Evolutionary conservation across 2,888 invertebrate species (phyloP), one percentile per base, ranked within the genome.

Genomic region (Acholoe squamosa): DNA sequence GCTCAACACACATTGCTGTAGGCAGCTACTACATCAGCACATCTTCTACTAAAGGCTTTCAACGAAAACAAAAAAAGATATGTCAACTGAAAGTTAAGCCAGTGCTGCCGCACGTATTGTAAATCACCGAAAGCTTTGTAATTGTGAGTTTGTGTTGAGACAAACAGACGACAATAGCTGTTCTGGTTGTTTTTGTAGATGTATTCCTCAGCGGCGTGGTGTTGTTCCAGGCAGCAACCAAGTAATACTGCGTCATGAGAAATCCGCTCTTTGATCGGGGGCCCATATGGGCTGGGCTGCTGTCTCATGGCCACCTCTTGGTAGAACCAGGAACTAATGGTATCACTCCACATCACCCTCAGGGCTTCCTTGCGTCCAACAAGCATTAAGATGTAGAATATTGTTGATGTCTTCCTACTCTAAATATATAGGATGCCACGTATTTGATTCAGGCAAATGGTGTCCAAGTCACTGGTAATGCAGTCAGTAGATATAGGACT

Each of bases 11-110:
- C 80, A n/a, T 1, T 22, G 80, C 25, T 19, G 43, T n/a, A 19
- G 34, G 80, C 80, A 43, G 80, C 33, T 33, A 22, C 43, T 80
- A 80, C 33, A 80, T 14, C n/a, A 34, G 80, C 43, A 43, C 71
- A 80, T 80, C 80, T 34, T 80, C 5, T 43, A 43, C 80, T 80
- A 80, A 71, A 80, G 80, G 80, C 80, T 80, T 80, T n/a, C 80
- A 80, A 80, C 80, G 80, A 80, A 80, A 80, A 80, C 16, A 33
- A 80, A 31, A n/a, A n/a, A n/a, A n/a, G n/a, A n/a, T n/a, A n/a
- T n/a, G 12, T 31, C 77, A 77, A 77, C 77, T 77, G 22, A 33
- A 80, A 80, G 80, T 33, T 43, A 80, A 33, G 80, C 80, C 80
- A 80, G 19, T 34, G 43, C 33, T n/a, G 43, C 25, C 34, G 80